Conservation (phyloP, 1,140 invertebrate species). For the Cydia amplana region DNA sequence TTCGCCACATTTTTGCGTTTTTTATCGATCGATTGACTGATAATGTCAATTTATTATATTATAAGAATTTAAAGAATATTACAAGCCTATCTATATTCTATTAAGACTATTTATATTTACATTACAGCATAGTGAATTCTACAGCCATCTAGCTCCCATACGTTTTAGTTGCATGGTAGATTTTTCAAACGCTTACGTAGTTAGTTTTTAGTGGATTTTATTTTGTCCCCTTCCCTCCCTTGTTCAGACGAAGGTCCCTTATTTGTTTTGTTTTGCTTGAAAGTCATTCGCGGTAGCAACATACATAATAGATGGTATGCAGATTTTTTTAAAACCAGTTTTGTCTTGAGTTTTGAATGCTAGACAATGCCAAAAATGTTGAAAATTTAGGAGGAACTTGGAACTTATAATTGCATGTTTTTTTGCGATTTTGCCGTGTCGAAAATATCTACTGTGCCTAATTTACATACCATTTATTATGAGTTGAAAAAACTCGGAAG, state of each 20-base stretch:
- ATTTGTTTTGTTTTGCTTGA: constrained; percentile 32
- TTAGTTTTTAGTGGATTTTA: constrained; percentile 41
- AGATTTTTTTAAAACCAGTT: not conserved
- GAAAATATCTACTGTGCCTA: not conserved
- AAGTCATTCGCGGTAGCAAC: constrained; percentile 2
- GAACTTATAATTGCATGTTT: not conserved
- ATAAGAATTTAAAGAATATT: not conserved
- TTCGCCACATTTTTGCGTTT: too few species aligned
- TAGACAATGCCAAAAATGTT: too few species aligned
- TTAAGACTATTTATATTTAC: not conserved
- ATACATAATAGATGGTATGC: not conserved
- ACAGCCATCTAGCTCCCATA: constrained; percentile 63
- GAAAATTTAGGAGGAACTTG: too few species aligned
- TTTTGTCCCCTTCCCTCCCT: constrained; percentile 41
- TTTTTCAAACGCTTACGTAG: constrained; percentile 44
- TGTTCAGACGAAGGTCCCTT: constrained; percentile 58
- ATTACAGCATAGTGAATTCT: constrained; percentile 57
- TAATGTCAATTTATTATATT: not conserved
- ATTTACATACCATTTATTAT: constrained; percentile 1
- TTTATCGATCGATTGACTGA: not conserved
- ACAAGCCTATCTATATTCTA: not conserved
- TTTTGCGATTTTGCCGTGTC: not conserved
- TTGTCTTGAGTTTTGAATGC: too few species aligned
- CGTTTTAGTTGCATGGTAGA: constrained; percentile 60
- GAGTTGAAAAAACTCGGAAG: not conserved